Evolutionary conservation across 2,797 vertebrate genomes (phyloP).

Genomic region (Sebastes alutus): DNA sequence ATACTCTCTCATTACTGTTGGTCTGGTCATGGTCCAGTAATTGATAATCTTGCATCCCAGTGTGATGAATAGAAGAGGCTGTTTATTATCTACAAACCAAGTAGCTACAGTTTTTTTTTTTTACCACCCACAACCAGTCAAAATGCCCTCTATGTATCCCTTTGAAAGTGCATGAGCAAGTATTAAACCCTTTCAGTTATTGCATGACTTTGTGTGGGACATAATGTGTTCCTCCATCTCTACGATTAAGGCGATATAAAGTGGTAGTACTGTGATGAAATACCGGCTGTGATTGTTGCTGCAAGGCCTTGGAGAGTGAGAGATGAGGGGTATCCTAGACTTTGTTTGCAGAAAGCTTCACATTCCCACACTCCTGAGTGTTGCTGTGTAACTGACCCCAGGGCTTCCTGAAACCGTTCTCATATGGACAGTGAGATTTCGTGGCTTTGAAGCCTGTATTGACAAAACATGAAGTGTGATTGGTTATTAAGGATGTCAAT

Average conservation of each 20-base stretch:
- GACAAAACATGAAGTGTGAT: slow-evolving; percentile 36
- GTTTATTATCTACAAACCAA: not conserved
- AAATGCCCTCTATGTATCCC: not conserved
- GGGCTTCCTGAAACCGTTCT: slow-evolving; percentile 58
- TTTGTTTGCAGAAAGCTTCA: slow-evolving; percentile 64
- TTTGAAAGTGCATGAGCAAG: not conserved
- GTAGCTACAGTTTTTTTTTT: not conserved
- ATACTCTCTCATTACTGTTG: not conserved
- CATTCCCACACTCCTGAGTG: slow-evolving; percentile 64
- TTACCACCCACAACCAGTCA: not conserved
- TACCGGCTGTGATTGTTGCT: slow-evolving; percentile 26
- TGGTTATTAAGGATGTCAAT: not conserved
- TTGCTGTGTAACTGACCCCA: slow-evolving; percentile 55
- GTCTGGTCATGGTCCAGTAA: not conserved
- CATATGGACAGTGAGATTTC: slow-evolving; percentile 60
- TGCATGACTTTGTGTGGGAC: not conserved
- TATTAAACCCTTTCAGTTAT: not conserved
- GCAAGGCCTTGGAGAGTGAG: slow-evolving; percentile 39
- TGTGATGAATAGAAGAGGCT: not conserved
- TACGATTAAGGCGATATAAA: not conserved
- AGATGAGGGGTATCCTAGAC: slow-evolving; percentile 42
- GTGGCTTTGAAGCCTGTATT: slow-evolving; percentile 57
- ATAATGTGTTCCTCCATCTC: not conserved
- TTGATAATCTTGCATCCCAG: not conserved
- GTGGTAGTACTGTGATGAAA: slow-evolving; percentile 20